A percentile compares a stretch with the other conserved stretches of the same genome.
phyloP scores from a whole-genome alignment of 2,888 invertebrate species.

The Stegana nigrithorax region DNA sequence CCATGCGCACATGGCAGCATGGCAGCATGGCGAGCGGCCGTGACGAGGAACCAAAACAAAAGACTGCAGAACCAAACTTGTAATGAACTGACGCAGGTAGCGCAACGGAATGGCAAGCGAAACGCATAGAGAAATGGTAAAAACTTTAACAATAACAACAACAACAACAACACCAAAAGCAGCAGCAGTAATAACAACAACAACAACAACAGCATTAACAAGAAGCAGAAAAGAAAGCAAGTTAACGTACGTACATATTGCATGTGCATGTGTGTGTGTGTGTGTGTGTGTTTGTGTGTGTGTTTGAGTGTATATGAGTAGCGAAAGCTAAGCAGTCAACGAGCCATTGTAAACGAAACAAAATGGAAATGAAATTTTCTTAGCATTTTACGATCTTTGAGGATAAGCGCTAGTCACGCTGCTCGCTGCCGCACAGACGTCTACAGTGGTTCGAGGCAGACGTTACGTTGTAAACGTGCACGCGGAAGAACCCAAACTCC shows the following conservation, averaged over 20 bases:
- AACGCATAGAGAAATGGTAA: slow-evolving; percentile 39
- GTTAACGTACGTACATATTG: slow-evolving; percentile 25
- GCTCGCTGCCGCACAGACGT: slow-evolving; percentile 66
- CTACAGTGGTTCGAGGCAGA: slow-evolving; percentile 63
- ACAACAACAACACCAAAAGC: not conserved
- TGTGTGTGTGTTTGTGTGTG: not conserved
- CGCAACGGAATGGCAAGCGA: not conserved
- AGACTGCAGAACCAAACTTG: slow-evolving; percentile 57
- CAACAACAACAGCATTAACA: slow-evolving; percentile 11
- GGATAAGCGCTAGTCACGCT: slow-evolving; percentile 65
- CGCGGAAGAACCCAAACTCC: slow-evolving; percentile 50
- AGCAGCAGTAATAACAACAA: not conserved
- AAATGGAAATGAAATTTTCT: slow-evolving; percentile 61
- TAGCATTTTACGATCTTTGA: slow-evolving; percentile 53
- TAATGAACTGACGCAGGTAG: slow-evolving; percentile 13
- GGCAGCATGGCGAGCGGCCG: not conserved
- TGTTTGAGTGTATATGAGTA: slow-evolving; percentile 30
- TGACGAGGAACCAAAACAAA: slow-evolving; percentile 50
- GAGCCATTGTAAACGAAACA: slow-evolving; percentile 44
- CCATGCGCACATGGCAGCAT: slow-evolving; percentile 10
- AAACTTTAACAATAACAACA: slow-evolving; percentile 22
- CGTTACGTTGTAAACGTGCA: slow-evolving; percentile 58
- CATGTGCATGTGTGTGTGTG: slow-evolving; percentile 9
- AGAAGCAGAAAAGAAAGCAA: slow-evolving; percentile 28
- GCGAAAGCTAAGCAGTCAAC: slow-evolving; percentile 42